Base-by-base conservation (phyloP, 1,140 invertebrate species). In the Tachypleus tridentatus region DNA sequence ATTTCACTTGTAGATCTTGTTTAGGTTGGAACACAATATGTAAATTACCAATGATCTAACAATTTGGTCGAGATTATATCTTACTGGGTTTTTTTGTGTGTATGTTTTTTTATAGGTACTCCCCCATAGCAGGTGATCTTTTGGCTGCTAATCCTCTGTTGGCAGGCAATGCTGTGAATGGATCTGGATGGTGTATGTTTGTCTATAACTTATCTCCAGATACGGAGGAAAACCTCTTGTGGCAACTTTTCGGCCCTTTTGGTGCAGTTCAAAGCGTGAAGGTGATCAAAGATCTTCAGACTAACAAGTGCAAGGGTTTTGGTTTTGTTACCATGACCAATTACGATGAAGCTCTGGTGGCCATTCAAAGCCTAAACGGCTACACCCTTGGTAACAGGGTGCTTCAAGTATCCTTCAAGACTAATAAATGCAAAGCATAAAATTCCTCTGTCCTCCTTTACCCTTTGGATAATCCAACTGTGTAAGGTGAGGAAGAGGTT, bases 251-350 rank as follows among this genome's bases (percentile, higher is more conserved):
- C 80, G 97, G 95, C 4, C 97, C 96, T 4, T 99, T 98, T 78
- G 97, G 97, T 64, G 96, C 96, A 66, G 96, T 99, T 64, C 93
- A 98, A 79, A 94, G 89, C 75, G 96, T 98, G 51, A 98, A 98
- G 82, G 90, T 96, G 61, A 97, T 98, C 73, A 86, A 94, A 67
- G 96, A 98, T 80, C 84, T 94, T 74, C 91, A 97, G 78, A 97
- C 95, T 67, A 95, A 97, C 81, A 98, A 98, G 80, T 98, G 97
- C 84, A 98, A 98, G 80, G 97, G 97, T 71, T 98, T 97, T 78
- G 97, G 94, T n/a, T 98, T 98, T 79, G 95, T 99, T 66, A 98
- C 94, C 63, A 99, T 99, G 97, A 97, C 93, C 73, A 97, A 98
- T 79, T 98, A 98, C 80, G 95, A 98, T 77, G 96, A 98, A 77